These are phyloP conservation scores for Amphilophus citrinellus DNA, from an alignment of 2,113 vertebrate genomes.

Conservation along the genomic window DNA sequence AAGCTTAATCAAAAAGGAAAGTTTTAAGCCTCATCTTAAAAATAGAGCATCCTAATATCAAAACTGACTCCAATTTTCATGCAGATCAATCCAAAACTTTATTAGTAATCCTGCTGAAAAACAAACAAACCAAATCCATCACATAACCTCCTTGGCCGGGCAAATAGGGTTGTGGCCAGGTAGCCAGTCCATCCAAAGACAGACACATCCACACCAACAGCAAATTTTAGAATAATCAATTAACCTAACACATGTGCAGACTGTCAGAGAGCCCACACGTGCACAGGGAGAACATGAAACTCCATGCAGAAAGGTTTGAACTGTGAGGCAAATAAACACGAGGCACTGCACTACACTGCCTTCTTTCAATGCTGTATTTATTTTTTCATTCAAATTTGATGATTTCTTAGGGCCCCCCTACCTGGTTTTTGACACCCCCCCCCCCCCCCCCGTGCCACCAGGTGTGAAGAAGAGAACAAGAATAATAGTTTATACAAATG, in stretches of 20 bases:
- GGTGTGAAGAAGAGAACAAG: background rate
- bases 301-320: too few species aligned
- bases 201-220: background rate
- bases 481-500: background rate
- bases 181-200: too few species aligned
- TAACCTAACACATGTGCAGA: background rate
- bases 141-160: too few species aligned
- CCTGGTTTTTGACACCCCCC: background rate
- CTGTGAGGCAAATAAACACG: background rate
- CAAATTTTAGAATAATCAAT: background rate
- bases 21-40: too few species aligned
- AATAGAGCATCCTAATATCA: too few species aligned
- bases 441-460: too few species aligned
- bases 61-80: too few species aligned
- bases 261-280: background rate
- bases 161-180: too few species aligned
- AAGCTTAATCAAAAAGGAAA: too few species aligned
- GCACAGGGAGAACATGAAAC: background rate
- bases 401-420: too few species aligned
- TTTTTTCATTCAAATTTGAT: accelerated
- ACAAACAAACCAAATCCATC: background rate
- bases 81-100: too few species aligned
- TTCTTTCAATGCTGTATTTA: background rate
- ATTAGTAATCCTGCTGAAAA: background rate
- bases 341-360: background rate